phyloP scores from a whole-genome alignment of 1,140 invertebrate species.

The Saccostrea glomerata region DNA sequence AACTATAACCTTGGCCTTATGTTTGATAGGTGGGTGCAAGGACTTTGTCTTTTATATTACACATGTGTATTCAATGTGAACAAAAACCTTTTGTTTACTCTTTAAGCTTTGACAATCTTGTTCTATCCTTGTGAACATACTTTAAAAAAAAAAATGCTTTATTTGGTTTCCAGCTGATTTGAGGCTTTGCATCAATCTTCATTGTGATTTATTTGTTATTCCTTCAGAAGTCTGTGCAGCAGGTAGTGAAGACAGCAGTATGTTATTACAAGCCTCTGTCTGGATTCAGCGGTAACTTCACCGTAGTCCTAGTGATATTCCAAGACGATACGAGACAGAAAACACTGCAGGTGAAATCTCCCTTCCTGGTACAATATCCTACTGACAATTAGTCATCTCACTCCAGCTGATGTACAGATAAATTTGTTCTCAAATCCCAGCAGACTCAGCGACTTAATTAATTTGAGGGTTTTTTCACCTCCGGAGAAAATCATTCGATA shows the following conservation, averaged over 20 bases:
- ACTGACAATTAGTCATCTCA: background rate
- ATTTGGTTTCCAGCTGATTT: no score
- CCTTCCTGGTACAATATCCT: background rate
- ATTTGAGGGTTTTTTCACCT: no score
- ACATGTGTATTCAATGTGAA: no score
- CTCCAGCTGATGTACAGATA: background rate
- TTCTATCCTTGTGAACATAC: background rate
- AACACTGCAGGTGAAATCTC: background rate
- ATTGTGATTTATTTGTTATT: background rate
- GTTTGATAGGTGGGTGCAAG: no score
- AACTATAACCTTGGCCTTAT: background rate
- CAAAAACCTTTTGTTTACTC: no score
- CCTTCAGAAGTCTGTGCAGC: background rate
- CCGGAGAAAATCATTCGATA: no score
- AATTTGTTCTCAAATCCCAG: background rate
- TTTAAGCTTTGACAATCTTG: background rate
- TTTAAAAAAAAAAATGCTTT: no score
- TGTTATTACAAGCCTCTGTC: constrained; percentile 43
- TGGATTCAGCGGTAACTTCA: constrained; percentile 43
- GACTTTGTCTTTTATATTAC: no score
- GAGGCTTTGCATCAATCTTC: no score
- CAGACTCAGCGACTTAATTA: no score
- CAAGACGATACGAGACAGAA: constrained; percentile 40
- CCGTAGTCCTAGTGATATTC: constrained; percentile 51
- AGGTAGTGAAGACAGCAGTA: constrained; percentile 19